Evolutionary conservation across 2,113 vertebrate species (phyloP).

Genomic region (Cheirogaleus medius): DNA sequence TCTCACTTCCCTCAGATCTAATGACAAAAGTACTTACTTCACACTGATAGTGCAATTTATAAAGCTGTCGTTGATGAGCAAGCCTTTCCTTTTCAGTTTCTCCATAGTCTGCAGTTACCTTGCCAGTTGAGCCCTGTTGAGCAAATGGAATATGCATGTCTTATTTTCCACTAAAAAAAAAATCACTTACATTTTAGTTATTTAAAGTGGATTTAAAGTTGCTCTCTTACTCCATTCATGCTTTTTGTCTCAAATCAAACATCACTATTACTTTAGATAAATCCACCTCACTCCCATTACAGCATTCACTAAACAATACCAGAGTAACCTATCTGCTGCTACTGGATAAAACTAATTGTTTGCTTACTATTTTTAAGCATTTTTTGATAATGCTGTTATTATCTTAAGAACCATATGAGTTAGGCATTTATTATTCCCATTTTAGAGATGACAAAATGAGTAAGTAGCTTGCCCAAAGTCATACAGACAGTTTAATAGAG

Average conservation of each 20-base stretch:
- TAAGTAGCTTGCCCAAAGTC: background rate
- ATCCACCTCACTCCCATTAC: background rate
- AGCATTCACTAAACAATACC: background rate
- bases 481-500: background rate
- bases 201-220: slow-evolving; percentile 16
- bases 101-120: slow-evolving; percentile 28
- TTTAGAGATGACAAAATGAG: background rate
- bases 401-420: background rate
- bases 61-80: slow-evolving; percentile 60
- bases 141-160: slow-evolving; percentile 19
- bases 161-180: slow-evolving; percentile 41
- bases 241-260: background rate
- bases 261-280: background rate
- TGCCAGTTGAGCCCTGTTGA: slow-evolving; percentile 61
- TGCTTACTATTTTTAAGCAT: background rate
- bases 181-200: background rate
- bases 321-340: background rate
- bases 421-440: background rate
- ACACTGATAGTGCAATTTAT: slow-evolving; percentile 69
- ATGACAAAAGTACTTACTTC: slow-evolving; percentile 67
- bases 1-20: background rate
- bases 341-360: background rate
- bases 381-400: background rate
- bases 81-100: slow-evolving; percentile 67
- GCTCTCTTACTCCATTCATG: background rate